phyloP scores from a whole-genome alignment of 2,797 vertebrate species.

The Cirrhinus molitorella region DNA sequence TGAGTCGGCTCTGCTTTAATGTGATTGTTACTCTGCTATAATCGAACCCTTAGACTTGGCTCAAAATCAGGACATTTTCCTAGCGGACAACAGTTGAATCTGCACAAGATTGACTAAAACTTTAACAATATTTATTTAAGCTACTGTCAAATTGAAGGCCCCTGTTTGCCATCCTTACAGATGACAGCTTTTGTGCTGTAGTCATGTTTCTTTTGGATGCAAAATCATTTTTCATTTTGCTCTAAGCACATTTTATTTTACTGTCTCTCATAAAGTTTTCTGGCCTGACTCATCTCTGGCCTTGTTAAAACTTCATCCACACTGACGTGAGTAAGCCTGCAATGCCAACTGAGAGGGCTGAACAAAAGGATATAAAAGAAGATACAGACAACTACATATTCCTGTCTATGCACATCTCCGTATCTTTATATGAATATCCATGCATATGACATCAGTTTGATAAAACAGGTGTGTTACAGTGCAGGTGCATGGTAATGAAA shows the following conservation, averaged over 20 bases:
- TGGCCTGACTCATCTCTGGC: slow-evolving; percentile 34
- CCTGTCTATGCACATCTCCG: background rate
- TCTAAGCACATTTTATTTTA: slow-evolving; percentile 26
- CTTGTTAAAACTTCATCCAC: slow-evolving; percentile 34
- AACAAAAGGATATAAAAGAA: slow-evolving; percentile 12
- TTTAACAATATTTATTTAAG: background rate
- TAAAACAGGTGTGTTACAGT: background rate
- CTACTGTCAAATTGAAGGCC: slow-evolving; percentile 19
- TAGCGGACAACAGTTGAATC: background rate
- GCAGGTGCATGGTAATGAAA: slow-evolving; percentile 7
- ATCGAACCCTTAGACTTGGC: background rate
- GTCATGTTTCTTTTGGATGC: background rate
- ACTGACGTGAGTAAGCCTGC: slow-evolving; percentile 19
- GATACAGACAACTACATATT: background rate
- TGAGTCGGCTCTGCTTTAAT: background rate
- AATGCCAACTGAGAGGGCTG: background rate
- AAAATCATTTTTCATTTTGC: slow-evolving; percentile 12
- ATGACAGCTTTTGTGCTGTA: background rate
- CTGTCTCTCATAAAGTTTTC: slow-evolving; percentile 32
- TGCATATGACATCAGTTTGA: background rate
- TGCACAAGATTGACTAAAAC: background rate
- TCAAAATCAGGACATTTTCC: background rate
- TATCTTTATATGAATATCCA: background rate
- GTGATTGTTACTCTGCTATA: background rate
- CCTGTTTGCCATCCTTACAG: background rate